Evolutionary conservation across 2,797 vertebrate genomes (phyloP), one percentile per base, ranked within the genome.

Genomic region (Leucoraja ocellata): DNA sequence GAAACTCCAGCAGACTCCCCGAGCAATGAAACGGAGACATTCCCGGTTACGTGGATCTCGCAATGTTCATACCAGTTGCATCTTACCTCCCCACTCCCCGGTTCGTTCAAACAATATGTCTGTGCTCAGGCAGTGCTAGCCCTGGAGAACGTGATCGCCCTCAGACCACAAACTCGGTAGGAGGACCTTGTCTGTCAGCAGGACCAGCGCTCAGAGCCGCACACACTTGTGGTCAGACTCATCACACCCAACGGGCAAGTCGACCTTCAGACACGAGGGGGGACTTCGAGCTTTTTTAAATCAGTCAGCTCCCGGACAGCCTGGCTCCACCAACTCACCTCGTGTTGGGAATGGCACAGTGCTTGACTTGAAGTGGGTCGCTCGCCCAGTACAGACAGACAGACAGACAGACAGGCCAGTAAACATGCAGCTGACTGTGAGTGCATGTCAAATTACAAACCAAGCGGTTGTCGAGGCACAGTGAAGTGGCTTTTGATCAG

Each of bases 191-290:
- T 28, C 71, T 74, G 90, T 25, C 25, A 91, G 25, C 25, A 91
- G 25, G n/a, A 73, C 88, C 46, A 63, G 71, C 68, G 63, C 61
- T 36, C 46, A 46, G 46, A 71, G n/a, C 86, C 63, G 39, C n/a
- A 91, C 88, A 91, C 88, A 91, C 46, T 68, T 74, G 65, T 91
- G 88, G 88, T 91, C 88, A 90, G 32, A 39, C n/a, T n/a, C 65
- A 71, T 90, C 86, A 21, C 21, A 39, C 65, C 68, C 68, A 73
- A 36, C 68, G 46, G 80, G 23, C 80, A 91, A 73, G 88, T 73
- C 88, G 73, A 91, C 90, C 90, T 74, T 74, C 71, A 76, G 90
- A 92, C 71, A 54, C 39, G 1, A 76, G 21, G 90, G 90, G 71
- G 90, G 23, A 32, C 13, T 6, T 54, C 25, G 1, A 58, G 39